phyloP scores from a whole-genome alignment of 2,113 vertebrate species.

The Calypte anna region DNA sequence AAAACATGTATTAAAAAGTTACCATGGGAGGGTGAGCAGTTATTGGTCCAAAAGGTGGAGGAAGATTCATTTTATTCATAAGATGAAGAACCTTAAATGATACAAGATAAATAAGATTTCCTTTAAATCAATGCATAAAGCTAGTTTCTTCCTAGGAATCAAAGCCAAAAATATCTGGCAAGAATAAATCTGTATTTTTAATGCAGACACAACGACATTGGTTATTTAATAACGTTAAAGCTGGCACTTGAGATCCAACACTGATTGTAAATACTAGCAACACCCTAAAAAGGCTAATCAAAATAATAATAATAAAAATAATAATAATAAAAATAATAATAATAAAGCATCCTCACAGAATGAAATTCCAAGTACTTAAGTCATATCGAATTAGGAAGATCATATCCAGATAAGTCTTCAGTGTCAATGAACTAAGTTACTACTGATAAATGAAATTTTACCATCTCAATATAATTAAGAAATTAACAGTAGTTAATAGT shows the following conservation, averaged over 20 bases:
- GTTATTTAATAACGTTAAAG: background rate
- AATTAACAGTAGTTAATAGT: background rate
- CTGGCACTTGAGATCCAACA: background rate
- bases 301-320: background rate
- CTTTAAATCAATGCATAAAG: background rate
- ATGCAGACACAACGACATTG: background rate
- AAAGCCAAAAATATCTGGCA: background rate
- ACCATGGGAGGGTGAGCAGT: slow-evolving; percentile 91
- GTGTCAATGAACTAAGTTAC: background rate
- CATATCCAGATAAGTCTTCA: background rate
- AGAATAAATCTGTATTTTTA: background rate
- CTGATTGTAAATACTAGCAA: background rate
- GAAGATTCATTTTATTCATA: slow-evolving; percentile 99
- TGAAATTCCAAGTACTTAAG: background rate
- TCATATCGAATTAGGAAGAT: background rate
- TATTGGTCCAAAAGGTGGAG: slow-evolving; percentile 91
- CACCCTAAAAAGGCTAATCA: background rate
- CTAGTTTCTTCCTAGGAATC: background rate
- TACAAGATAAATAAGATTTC: background rate
- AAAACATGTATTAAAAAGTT: slow-evolving; percentile 41
- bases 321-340: too few species aligned
- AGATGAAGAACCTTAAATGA: slow-evolving; percentile 92
- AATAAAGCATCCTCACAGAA: background rate
- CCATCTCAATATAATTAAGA: background rate
- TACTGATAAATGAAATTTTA: background rate